Percentiles rank a stretch among this genome's conserved stretches.
These are phyloP conservation scores for Drosophila meridiana DNA, from an alignment of 2,888 invertebrate genomes.

Conservation along the genomic window DNA sequence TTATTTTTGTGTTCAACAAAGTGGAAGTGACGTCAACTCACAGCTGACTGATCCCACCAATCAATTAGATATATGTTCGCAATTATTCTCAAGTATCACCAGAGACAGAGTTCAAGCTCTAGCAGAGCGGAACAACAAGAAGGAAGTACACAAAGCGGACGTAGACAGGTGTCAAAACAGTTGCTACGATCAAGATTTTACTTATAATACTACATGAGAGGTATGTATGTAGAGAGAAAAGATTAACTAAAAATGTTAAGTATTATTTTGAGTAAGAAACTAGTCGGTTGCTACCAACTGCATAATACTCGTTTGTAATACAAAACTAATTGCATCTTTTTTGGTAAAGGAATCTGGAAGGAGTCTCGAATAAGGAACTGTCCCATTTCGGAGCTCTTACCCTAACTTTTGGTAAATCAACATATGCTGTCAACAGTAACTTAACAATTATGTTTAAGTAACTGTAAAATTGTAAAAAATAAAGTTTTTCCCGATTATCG, in stretches of 20 bases:
- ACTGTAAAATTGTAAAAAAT: no score
- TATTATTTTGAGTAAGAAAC: background rate
- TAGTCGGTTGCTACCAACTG: background rate
- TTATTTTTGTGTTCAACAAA: conserved; percentile 6
- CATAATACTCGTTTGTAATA: background rate
- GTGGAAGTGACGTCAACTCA: conserved; percentile 35
- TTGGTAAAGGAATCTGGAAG: no score
- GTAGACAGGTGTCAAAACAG: conserved; percentile 28
- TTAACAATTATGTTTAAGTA: no score
- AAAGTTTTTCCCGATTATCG: no score
- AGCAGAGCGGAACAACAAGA: conserved; percentile 26
- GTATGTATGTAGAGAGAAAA: background rate
- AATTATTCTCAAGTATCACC: conserved; percentile 26
- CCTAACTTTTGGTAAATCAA: no score
- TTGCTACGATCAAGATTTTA: background rate
- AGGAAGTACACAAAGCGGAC: conserved; percentile 26
- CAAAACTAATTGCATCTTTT: no score
- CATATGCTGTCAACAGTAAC: no score
- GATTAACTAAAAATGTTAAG: background rate
- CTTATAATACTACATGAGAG: no score
- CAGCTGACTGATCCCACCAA: conserved; percentile 22
- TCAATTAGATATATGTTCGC: conserved; percentile 12
- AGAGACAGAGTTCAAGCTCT: conserved; percentile 25
- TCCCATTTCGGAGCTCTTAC: no score
- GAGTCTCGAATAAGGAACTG: no score